Evolutionary conservation across 2,888 invertebrate species (phyloP), one percentile per base, ranked within the genome.

Genomic region (Drosophila barbarae): DNA sequence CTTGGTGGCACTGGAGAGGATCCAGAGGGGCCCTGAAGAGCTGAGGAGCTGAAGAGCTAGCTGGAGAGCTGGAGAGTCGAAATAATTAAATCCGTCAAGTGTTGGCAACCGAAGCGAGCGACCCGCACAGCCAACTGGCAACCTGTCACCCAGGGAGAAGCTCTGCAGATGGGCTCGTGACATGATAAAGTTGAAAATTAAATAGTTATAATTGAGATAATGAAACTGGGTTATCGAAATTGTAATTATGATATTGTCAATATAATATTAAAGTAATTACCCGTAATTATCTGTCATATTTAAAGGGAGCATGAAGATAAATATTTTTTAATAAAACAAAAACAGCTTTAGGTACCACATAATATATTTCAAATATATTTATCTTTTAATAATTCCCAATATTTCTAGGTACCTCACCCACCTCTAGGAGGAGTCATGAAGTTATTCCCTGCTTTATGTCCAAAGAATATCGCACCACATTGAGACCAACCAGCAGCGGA

Each of bases 51-150:
- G 28, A 36, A 53, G 54, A 56, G 36, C 28, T 36, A 18, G 18
- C 26, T 38, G 28, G 35, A 50, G 30, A 60, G 44, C 15, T 61
- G 68, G 60, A 41, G 68, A 78, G 86, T 87, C 84, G 86, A 87
- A 87, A 87, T 87, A 87, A 87, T 87, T 87, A 87, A 87, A 87
- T 87, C 85, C 87, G 87, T 87, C 87, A 87, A 87, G 88, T 87
- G 87, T 88, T 88, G 88, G 87, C 88, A 84, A 84, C 74, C 70
- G 49, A 70, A 54, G 44, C 61, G 35, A 80, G 44, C 66, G 44
- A 67, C 68, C 67, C 44, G 68, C 36, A 51, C 59, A 59, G 34
- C 59, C 36, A 51, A 60, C 57, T 68, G 66, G 57, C 66, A 67
- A 69, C 67, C 69, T 69, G 67, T 66, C 66, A 66, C 58, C 66